phyloP scores from a whole-genome alignment of 2,888 invertebrate species.

The Caenorhabditis sp. region DNA sequence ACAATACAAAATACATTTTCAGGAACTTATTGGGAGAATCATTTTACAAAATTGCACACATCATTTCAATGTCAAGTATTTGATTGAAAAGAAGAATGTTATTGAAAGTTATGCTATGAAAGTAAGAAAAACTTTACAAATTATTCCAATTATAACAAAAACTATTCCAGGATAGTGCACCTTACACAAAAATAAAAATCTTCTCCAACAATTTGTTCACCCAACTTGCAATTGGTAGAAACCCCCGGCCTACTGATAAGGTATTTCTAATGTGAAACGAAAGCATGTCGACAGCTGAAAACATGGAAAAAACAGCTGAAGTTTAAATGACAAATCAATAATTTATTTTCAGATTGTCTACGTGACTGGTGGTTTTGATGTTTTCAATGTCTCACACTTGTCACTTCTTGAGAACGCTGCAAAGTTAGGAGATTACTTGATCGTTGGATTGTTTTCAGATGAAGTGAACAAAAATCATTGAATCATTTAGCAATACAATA shows the following conservation, averaged over 20 bases:
- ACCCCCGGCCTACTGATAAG: not conserved
- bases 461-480: conserved; percentile 46
- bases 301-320: not conserved
- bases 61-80: not conserved
- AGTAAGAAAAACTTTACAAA: not conserved
- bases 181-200: not conserved
- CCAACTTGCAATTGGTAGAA: not conserved
- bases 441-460: conserved; percentile 79
- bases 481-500: not conserved
- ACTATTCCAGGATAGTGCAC: not conserved
- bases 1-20: not conserved
- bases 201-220: not conserved
- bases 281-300: not conserved
- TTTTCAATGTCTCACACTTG: conserved; percentile 96
- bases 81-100: not conserved
- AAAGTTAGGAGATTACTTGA: conserved; percentile 89
- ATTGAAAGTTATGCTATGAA: not conserved
- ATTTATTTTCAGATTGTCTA: conserved; percentile 79
- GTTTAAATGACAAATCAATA: not conserved
- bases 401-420: conserved; percentile 91
- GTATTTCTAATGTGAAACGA: not conserved
- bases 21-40: conserved; percentile 4
- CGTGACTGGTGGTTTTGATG: conserved; percentile 95
- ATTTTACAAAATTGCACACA: not conserved
- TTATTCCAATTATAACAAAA: no score